Evolutionary conservation across 2,888 invertebrate genomes (phyloP).

Genomic region (Philereme transversata): DNA sequence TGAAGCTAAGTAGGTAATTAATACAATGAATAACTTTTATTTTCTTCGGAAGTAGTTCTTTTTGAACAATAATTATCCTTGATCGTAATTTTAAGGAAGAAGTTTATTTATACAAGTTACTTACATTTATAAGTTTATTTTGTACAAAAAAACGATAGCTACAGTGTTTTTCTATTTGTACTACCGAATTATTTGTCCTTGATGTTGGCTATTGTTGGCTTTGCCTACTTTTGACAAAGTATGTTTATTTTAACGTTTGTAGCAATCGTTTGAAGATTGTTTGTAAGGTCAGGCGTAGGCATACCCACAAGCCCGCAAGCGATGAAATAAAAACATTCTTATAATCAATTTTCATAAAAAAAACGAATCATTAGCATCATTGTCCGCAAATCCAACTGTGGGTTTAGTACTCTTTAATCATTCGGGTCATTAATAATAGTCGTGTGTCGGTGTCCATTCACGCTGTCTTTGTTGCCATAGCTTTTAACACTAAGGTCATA

Average conservation of each 20-base stretch:
- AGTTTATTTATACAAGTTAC: too few species aligned
- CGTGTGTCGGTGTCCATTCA: conserved; percentile 34
- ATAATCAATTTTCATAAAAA: too few species aligned
- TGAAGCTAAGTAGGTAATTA: conserved; percentile 41
- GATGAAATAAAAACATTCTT: neutral
- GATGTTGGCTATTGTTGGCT: too few species aligned
- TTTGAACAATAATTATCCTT: conserved; percentile 3
- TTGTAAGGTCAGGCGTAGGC: neutral
- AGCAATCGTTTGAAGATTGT: neutral
- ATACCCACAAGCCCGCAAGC: neutral
- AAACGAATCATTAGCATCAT: neutral
- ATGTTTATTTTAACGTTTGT: neutral
- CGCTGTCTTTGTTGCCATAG: conserved; percentile 39
- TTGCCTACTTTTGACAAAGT: too few species aligned
- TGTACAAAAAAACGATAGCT: neutral
- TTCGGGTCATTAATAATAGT: conserved; percentile 52
- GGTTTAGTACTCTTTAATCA: conserved; percentile 33
- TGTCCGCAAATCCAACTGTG: conserved; percentile 9
- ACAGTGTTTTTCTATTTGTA: too few species aligned
- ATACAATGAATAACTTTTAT: conserved; percentile 18
- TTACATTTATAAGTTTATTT: too few species aligned
- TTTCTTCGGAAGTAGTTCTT: neutral
- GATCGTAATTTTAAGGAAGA: conserved; percentile 1
- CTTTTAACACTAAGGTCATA: conserved; percentile 42
- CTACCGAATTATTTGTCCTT: too few species aligned